Conservation (phyloP, 2,113 vertebrate genomes). For the Centropristis striata region DNA sequence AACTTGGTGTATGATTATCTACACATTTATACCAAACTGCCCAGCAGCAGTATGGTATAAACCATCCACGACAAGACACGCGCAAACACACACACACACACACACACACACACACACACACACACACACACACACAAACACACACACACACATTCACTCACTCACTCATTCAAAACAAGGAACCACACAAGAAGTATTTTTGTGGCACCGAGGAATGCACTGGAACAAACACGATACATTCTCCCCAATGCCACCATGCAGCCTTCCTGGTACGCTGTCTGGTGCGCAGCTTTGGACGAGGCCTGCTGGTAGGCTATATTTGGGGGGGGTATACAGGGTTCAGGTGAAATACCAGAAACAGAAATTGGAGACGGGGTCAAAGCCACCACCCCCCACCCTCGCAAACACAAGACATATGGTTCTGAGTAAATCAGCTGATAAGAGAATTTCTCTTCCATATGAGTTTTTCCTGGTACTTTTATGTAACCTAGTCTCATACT, state of each 20-base stretch:
- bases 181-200: conserved; percentile 39
- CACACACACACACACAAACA: conserved; percentile 13
- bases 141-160: conserved; percentile 3
- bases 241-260: conserved; percentile 32
- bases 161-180: conserved; percentile 6
- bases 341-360: conserved; percentile 69
- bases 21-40: conserved; percentile 40
- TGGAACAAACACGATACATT: conserved; percentile 49
- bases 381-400: conserved; percentile 2
- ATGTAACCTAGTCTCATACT: not conserved
- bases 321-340: conserved; percentile 43
- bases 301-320: conserved; percentile 49
- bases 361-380: conserved; percentile 55
- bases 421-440: conserved; percentile 43
- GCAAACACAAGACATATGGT: conserved; percentile 42
- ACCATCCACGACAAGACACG: conserved; percentile 12
- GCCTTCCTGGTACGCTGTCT: not conserved
- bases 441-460: conserved; percentile 15
- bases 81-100: not conserved
- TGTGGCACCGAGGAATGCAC: conserved; percentile 29
- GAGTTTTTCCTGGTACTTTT: not conserved
- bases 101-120: conserved; percentile 14
- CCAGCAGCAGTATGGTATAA: conserved; percentile 1
- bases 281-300: conserved; percentile 3
- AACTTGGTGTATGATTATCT: conserved; percentile 25